Evolutionary conservation across 2,888 invertebrate species (phyloP), one percentile per base, ranked within the genome.

Genomic region (Dynastes tityus): DNA sequence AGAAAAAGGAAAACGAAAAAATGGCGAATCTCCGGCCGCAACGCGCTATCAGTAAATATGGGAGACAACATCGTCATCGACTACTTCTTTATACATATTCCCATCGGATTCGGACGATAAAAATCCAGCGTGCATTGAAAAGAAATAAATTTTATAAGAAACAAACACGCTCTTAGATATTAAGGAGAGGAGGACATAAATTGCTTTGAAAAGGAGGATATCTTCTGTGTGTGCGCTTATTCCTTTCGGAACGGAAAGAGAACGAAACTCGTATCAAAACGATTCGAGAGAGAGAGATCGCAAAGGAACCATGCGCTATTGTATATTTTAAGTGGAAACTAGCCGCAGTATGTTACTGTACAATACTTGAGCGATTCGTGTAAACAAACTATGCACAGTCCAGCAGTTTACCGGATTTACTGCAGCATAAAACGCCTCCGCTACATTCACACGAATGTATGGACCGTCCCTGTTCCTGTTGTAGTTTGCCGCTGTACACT

Each of bases 391-490:
- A 86, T 84, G 85, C 84, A 84, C 84, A 84, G 84, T 84, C 85
- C 84, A 85, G 85, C 86, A 86, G 86, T 86, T 87, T 85, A 84
- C 85, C 82, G 84, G 84, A 87, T 87, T 87, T 87, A 87, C 86
- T 84, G 86, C 86, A 82, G 85, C 86, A 86, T 86, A 85, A 86
- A 86, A 86, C 86, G 85, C 86, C 86, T 86, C 83, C 85, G 83
- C 83, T 82, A 79, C 79, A 65, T 68, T 76, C 76, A 61, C 73
- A 73, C 53, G 73, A 40, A 74, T 77, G 45, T 68, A 61, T 77
- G 49, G 29, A 61, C 51, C 53, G 45, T 45, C 29, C 68, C 45
- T 49, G 37, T 63, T 27, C 49, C 65, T 68, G 76, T 51, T 51
- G 51, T 68, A 68, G 11, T 51, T 5, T 40, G 16, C 27, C 51